These are phyloP conservation scores for Enteromius fasciolatus DNA, from an alignment of 2,797 vertebrate genomes.

Conservation along the genomic window DNA sequence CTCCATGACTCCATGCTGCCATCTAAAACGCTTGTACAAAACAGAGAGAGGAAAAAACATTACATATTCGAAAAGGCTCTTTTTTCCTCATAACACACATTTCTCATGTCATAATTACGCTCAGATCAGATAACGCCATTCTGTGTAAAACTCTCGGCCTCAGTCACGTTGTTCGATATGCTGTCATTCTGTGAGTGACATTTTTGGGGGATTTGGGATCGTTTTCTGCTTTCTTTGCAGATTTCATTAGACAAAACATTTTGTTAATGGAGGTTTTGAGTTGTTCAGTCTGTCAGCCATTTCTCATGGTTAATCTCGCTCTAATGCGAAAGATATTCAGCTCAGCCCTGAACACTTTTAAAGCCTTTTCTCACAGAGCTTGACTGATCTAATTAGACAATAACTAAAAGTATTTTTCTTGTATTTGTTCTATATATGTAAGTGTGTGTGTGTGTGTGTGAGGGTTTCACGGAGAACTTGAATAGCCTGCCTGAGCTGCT, in stretches of 20 bases:
- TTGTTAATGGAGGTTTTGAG: slow-evolving; percentile 14
- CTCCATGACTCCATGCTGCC: background rate
- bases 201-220: slow-evolving; percentile 5
- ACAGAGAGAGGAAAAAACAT: background rate
- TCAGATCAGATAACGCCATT: slow-evolving; percentile 25
- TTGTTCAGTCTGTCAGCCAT: background rate
- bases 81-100: slow-evolving; percentile 2
- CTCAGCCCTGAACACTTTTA: slow-evolving; percentile 12
- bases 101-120: slow-evolving; percentile 6
- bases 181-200: slow-evolving; percentile 25
- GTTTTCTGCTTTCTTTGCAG: slow-evolving; percentile 33
- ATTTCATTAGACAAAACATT: slow-evolving; percentile 40
- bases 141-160: background rate
- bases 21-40: slow-evolving; percentile 5
- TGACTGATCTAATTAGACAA: slow-evolving; percentile 14
- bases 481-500: slow-evolving; percentile 44
- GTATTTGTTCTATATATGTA: background rate
- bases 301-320: slow-evolving; percentile 4
- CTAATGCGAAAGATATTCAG: slow-evolving; percentile 22
- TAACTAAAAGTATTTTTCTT: background rate
- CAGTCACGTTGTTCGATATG: slow-evolving; percentile 28
- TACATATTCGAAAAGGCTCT: background rate
- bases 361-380: slow-evolving; percentile 14
- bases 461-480: slow-evolving; percentile 12
- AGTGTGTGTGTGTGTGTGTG: slow-evolving; percentile 26